Evolutionary conservation across 2,113 vertebrate genomes (phyloP), one percentile per base, ranked within the genome.

Genomic region (Ceyx margarethae): DNA sequence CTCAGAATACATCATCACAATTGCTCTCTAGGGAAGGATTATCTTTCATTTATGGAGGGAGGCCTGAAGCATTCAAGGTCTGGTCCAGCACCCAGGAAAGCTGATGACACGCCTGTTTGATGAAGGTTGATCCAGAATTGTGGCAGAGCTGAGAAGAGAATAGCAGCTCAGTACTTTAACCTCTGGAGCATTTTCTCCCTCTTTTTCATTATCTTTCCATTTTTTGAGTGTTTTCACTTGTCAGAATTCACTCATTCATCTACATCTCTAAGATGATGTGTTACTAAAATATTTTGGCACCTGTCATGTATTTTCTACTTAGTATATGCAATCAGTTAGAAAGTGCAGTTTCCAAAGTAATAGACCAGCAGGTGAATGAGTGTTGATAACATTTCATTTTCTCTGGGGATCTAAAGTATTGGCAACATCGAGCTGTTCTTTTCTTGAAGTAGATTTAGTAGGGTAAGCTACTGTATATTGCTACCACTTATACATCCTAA

Each of bases 211-310:
- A 43, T 28, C 21, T 91, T 65, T 35, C 11, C 26, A 33, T 22
- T 68, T 65, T 87, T 21, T 6, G 17, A 31, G 25, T n/a, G n/a
- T 80, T 91, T 54, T 87, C 23, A 33, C 46, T 60, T 80, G 37
- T 71, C 64, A 87, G 33, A 76, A 79, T 91, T 93, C 23, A 48
- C 16, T 60, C 11, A 29, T 26, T 66, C 33, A 35, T 54, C 64
- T 67, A 25, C 53, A 66, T 53, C 33, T 76, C 66, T 79, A 76
- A 75, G 3, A 56, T 43, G 33, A 53, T 58, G 12, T 35, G 81
- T 53, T 75, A 56, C 73, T 84, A 43, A 91, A 91, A 93, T 84
- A 73, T 79, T 93, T 93, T 90, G 67, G 25, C 71, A 79, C 4
- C 35, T 85, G 35, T 29, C 31, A 35, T 28, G 5, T 48, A 46